These are phyloP conservation scores for Volucella inanis DNA, from an alignment of 2,888 invertebrate genomes.

Conservation along the genomic window DNA sequence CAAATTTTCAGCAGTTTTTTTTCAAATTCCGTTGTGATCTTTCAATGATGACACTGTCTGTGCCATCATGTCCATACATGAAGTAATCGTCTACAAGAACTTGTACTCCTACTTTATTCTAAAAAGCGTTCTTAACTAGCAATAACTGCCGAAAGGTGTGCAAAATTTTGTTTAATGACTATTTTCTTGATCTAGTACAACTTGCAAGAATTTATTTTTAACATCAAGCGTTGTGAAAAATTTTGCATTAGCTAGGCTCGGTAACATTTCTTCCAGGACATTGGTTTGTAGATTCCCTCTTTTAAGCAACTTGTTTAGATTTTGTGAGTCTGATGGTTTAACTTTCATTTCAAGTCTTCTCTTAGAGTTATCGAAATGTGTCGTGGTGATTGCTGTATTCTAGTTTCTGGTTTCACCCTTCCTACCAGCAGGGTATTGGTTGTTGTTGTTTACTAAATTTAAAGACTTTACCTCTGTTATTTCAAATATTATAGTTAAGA, in stretches of 20 bases:
- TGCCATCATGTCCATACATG: too few relatives aligned
- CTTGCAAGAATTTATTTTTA: too few relatives aligned
- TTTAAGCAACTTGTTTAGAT: conserved; percentile 45
- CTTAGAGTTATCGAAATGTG: conserved; percentile 13
- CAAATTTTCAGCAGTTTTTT: too few relatives aligned
- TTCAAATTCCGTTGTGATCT: too few relatives aligned
- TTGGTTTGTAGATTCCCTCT: conserved; percentile 34
- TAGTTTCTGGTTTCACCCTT: conserved; percentile 6
- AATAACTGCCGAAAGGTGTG: too few relatives aligned
- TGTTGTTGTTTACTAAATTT: conserved; percentile 15
- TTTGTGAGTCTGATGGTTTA: conserved; percentile 34
- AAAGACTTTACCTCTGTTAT: conserved; percentile 26
- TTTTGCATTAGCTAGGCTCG: not conserved
- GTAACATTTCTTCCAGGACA: conserved; percentile 43
- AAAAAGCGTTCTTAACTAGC: too few relatives aligned
- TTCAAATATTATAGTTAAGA: conserved; percentile 27
- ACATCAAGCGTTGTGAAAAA: too few relatives aligned
- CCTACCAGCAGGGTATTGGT: conserved; percentile 1
- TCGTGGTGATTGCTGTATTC: conserved; percentile 16
- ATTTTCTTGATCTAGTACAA: too few relatives aligned
- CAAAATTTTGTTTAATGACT: too few relatives aligned
- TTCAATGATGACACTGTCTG: too few relatives aligned
- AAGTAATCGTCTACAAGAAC: too few relatives aligned
- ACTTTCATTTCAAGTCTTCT: conserved; percentile 24
- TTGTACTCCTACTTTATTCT: too few relatives aligned